phyloP scores from a whole-genome alignment of 2,797 vertebrate species.

The Leucoraja ocellata region DNA sequence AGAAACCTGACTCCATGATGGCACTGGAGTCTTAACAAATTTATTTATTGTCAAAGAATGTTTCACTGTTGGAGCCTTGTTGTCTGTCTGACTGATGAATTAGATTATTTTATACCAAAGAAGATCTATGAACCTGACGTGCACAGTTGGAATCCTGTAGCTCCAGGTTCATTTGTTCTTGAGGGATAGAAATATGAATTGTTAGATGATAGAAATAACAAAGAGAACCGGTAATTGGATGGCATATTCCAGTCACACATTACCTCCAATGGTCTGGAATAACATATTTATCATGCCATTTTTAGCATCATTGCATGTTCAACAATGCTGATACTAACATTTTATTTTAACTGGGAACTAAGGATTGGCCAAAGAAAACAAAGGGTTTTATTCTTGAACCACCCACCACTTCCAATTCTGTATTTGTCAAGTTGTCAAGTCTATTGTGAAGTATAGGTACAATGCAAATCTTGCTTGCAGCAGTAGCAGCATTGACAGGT shows the following conservation, averaged over 20 bases:
- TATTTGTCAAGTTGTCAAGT: not conserved
- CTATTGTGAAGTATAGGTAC: too few relatives aligned
- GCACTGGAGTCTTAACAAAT: not conserved
- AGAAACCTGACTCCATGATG: too few relatives aligned
- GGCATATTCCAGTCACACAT: not conserved
- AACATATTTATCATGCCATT: not conserved
- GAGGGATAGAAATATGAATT: not conserved
- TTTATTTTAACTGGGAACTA: not conserved
- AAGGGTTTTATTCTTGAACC: not conserved
- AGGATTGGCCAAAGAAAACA: not conserved
- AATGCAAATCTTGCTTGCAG: too few relatives aligned
- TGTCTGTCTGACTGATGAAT: conserved; percentile 5
- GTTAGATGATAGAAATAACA: not conserved
- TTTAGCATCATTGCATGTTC: not conserved
- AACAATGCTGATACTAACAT: not conserved
- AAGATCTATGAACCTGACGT: conserved; percentile 13
- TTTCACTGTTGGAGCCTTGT: not conserved
- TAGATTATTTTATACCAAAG: conserved; percentile 19
- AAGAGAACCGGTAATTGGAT: not conserved
- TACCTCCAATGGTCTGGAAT: not conserved
- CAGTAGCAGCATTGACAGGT: too few relatives aligned
- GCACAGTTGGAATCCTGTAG: not conserved
- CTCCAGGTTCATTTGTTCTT: not conserved
- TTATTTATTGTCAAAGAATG: not conserved
- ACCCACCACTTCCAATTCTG: not conserved